Evolutionary conservation across 2,113 vertebrate genomes (phyloP).

Genomic region (Tragelaphus buxtoni): DNA sequence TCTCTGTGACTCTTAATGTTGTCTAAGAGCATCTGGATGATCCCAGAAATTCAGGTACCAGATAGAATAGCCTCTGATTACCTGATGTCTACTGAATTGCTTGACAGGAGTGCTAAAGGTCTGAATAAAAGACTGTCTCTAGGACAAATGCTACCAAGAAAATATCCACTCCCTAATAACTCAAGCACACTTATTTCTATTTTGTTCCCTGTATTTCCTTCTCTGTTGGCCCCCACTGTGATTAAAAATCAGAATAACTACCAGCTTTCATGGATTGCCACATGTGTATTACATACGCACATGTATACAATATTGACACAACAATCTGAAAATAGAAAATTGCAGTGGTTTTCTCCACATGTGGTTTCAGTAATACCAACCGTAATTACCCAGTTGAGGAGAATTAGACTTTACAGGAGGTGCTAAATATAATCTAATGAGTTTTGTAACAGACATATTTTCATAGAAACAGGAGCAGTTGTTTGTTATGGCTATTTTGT

Average conservation of each 20-base stretch:
- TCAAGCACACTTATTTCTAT: background rate
- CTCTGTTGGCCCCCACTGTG: background rate
- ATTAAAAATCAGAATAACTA: background rate
- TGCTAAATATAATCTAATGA: background rate
- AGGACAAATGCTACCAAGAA: background rate
- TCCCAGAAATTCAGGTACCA: background rate
- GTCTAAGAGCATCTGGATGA: background rate
- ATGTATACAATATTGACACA: background rate
- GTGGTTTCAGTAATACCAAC: background rate
- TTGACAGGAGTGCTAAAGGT: background rate
- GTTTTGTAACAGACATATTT: background rate
- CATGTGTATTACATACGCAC: background rate
- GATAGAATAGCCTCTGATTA: background rate
- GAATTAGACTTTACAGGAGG: background rate
- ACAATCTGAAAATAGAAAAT: background rate
- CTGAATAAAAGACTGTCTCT: background rate
- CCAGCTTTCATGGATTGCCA: background rate
- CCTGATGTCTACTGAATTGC: background rate
- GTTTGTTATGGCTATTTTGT: background rate
- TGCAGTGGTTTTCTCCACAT: background rate
- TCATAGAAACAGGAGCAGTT: background rate
- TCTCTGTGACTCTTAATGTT: background rate
- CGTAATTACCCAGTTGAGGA: background rate
- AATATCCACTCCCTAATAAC: background rate
- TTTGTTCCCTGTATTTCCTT: background rate